A percentile compares a stretch with the other conserved stretches of the same genome.
Evolutionary conservation across 2,888 invertebrate species (phyloP).

Genomic region (Ichneumoninae sp.): DNA sequence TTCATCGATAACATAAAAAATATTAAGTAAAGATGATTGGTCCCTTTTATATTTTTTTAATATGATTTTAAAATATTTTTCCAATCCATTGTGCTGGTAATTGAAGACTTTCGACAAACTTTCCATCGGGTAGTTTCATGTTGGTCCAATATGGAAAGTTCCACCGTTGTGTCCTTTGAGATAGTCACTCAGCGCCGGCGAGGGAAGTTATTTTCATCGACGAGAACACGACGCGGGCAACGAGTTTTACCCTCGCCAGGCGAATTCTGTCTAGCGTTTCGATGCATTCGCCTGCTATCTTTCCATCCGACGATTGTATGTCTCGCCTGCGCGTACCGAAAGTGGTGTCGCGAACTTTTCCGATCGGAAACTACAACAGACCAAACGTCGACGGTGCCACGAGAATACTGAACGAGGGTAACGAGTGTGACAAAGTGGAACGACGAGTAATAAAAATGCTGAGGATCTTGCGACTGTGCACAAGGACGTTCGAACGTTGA

Average conservation of each 20-base stretch:
- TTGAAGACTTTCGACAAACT: neutral
- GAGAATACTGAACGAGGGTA: neutral
- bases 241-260: neutral
- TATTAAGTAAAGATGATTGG: neutral
- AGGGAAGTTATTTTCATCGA: neutral
- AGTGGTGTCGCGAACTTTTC: slow-evolving; percentile 3
- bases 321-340: neutral
- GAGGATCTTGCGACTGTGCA: neutral
- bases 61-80: neutral
- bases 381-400: neutral
- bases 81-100: neutral
- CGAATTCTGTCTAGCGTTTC: neutral
- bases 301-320: neutral
- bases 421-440: neutral
- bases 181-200: neutral
- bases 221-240: neutral
- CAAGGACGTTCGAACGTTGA: neutral
- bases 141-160: neutral
- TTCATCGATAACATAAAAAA: neutral
- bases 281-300: neutral
- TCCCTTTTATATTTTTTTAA: neutral
- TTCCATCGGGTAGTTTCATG: neutral
- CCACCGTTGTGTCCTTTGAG: neutral
- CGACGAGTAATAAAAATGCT: neutral
- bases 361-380: neutral